Percentiles rank a stretch among this genome's conserved stretches.
phyloP scores from a whole-genome alignment of 2,113 vertebrate genomes.

The Oncorhynchus clarkii region DNA sequence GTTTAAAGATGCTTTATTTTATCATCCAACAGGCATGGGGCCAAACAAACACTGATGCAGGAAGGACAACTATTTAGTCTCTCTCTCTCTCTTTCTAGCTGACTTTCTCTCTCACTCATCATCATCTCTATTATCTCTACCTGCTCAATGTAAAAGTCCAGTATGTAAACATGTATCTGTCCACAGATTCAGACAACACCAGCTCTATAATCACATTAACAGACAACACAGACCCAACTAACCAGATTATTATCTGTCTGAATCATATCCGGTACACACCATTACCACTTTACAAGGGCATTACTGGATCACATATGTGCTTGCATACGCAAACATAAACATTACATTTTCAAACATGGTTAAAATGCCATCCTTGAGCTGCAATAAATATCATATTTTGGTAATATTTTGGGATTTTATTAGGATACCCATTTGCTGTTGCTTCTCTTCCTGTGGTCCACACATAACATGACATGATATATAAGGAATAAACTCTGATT shows the following conservation, averaged over 20 bases:
- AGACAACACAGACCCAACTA: constrained; percentile 34
- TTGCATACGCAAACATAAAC: constrained; percentile 33
- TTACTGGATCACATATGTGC: constrained; percentile 36
- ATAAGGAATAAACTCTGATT: too few species aligned
- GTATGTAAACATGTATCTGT: constrained; percentile 48
- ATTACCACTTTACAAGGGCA: constrained; percentile 28
- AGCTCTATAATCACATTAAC: constrained; percentile 48
- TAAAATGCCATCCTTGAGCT: constrained; percentile 37
- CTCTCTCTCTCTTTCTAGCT: background rate
- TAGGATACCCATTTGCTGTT: too few species aligned
- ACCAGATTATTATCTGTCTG: constrained; percentile 38
- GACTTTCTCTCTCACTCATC: background rate
- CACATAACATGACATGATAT: too few species aligned
- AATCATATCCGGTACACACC: constrained; percentile 40
- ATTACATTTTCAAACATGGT: constrained; percentile 39
- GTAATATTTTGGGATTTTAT: too few species aligned
- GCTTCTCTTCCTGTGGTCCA: too few species aligned
- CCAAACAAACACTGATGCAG: constrained; percentile 61
- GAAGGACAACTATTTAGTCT: background rate
- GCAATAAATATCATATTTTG: background rate
- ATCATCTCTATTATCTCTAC: background rate
- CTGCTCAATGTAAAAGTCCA: constrained; percentile 32
- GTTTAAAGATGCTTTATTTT: constrained; percentile 61
- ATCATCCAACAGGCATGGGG: constrained; percentile 58
- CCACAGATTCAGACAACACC: constrained; percentile 23